These are phyloP conservation scores for Calephelis nemesis DNA, from an alignment of 1,140 invertebrate genomes.

Conservation along the genomic window DNA sequence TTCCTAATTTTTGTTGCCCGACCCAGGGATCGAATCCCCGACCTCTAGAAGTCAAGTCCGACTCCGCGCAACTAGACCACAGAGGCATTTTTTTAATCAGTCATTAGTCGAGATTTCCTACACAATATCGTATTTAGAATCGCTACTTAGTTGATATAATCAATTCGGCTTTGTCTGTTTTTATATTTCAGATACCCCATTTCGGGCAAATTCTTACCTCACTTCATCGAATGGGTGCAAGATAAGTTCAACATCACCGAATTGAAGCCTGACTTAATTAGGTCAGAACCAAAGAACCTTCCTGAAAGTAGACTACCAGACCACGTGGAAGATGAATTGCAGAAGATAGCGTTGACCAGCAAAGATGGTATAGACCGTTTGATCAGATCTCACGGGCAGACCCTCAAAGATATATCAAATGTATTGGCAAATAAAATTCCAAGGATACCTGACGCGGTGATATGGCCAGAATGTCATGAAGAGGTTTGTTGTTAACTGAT, in stretches of 20 bases:
- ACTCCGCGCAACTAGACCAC: too few species aligned
- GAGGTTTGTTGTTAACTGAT: slow-evolving; percentile 80
- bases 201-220: slow-evolving; percentile 87
- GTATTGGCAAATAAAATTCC: slow-evolving; percentile 86
- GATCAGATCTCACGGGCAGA: slow-evolving; percentile 96
- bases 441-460: slow-evolving; percentile 94
- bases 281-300: slow-evolving; percentile 70
- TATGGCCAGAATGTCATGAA: slow-evolving; percentile 93
- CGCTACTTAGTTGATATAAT: neutral
- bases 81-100: too few species aligned
- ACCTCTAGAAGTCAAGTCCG: too few species aligned
- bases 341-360: slow-evolving; percentile 87
- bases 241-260: slow-evolving; percentile 82
- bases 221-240: slow-evolving; percentile 90
- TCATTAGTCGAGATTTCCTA: too few species aligned
- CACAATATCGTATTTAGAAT: too few species aligned
- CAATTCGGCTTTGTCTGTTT: slow-evolving; percentile 9
- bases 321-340: slow-evolving; percentile 76
- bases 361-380: slow-evolving; percentile 90
- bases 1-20: too few species aligned
- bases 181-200: slow-evolving; percentile 88
- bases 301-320: slow-evolving; percentile 72
- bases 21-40: too few species aligned
- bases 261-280: slow-evolving; percentile 64
- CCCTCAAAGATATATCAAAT: slow-evolving; percentile 92